These are phyloP conservation scores for Creontiades dilutus DNA, from an alignment of 2,888 invertebrate species.

Conservation along the genomic window DNA sequence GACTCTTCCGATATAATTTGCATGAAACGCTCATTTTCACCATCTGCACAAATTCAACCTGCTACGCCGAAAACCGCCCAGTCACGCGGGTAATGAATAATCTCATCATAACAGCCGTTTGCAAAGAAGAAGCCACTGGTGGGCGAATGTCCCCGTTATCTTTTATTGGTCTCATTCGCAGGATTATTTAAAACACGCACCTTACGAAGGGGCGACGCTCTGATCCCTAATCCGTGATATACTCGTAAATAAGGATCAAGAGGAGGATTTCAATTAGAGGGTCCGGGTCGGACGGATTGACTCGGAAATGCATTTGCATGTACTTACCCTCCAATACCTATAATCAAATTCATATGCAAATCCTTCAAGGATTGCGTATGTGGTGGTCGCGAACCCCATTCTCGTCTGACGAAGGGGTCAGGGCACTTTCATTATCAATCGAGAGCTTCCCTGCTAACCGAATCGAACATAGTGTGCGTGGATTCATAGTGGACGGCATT, in stretches of 20 bases:
- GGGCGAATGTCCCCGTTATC: neutral
- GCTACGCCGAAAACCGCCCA: neutral
- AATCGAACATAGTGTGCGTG: neutral
- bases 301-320: slow-evolving; percentile 62
- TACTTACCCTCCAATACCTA: slow-evolving; percentile 51
- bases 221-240: slow-evolving; percentile 53
- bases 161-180: slow-evolving; percentile 23
- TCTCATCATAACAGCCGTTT: neutral
- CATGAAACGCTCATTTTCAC: slow-evolving; percentile 17
- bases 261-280: slow-evolving; percentile 67
- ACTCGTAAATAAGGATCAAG: slow-evolving; percentile 67
- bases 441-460: neutral
- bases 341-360: slow-evolving; percentile 71
- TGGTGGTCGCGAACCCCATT: neutral
- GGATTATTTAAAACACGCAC: slow-evolving; percentile 58
- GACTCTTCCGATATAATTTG: neutral
- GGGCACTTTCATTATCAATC: slow-evolving; percentile 31
- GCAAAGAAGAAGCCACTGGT: neutral
- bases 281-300: slow-evolving; percentile 59
- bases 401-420: neutral
- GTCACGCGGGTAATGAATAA: neutral
- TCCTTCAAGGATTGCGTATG: slow-evolving; percentile 60
- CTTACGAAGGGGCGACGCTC: slow-evolving; percentile 2
- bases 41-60: slow-evolving; percentile 27
- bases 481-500: too few species aligned